phyloP scores from a whole-genome alignment of 2,888 invertebrate genomes.

The Apodemia duryi region DNA sequence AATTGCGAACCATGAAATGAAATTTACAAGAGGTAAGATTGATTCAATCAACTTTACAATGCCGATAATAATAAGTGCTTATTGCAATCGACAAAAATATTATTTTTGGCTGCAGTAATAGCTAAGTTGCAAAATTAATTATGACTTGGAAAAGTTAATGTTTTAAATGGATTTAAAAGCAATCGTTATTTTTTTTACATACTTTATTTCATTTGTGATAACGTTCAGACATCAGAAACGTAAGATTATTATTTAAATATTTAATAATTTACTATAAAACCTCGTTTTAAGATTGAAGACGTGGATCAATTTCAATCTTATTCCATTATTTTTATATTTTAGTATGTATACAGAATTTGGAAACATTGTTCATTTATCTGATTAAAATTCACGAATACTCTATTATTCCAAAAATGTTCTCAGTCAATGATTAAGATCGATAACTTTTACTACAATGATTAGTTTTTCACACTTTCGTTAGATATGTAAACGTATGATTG shows the following conservation, averaged over 20 bases:
- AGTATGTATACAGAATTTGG: too few species aligned
- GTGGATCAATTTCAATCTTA: too few species aligned
- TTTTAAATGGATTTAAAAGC: conserved; percentile 8
- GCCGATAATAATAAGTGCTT: neutral
- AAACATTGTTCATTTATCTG: too few species aligned
- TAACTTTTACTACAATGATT: too few species aligned
- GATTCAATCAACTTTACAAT: neutral
- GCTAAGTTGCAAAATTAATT: neutral
- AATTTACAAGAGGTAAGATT: neutral
- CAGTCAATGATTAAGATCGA: too few species aligned
- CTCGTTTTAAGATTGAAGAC: too few species aligned
- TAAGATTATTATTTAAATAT: conserved; percentile 34
- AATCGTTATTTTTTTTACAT: conserved; percentile 18
- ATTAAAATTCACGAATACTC: too few species aligned
- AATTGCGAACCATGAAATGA: neutral
- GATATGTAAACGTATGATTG: too few species aligned
- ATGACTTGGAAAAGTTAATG: neutral
- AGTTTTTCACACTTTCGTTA: too few species aligned
- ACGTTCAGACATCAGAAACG: conserved; percentile 38
- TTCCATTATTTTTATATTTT: too few species aligned
- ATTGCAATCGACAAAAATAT: neutral
- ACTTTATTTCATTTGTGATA: conserved; percentile 24
- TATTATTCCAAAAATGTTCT: too few species aligned
- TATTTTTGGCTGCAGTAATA: neutral
- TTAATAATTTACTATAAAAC: too few species aligned